A percentile compares a stretch with the other conserved stretches of the same genome.
These are phyloP conservation scores for Myotis planiceps DNA, from an alignment of 2,797 vertebrate species.

Conservation along the genomic window DNA sequence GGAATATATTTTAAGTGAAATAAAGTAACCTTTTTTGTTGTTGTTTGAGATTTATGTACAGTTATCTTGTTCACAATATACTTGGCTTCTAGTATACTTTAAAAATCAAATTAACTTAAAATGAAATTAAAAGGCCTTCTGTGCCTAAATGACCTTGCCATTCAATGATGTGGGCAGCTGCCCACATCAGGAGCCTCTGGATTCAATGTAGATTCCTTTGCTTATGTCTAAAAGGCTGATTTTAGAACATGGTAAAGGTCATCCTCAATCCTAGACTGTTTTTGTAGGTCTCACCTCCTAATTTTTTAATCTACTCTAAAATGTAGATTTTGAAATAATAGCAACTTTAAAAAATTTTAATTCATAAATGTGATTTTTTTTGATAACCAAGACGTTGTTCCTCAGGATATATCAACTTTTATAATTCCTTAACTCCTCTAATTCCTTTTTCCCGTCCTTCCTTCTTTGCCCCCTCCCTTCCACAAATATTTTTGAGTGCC, in stretches of 20 bases:
- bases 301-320: not conserved
- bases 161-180: not conserved
- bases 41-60: not conserved
- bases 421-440: not conserved
- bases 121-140: conserved; percentile 8
- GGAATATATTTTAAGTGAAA: not conserved
- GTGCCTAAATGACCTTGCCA: not conserved
- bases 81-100: not conserved
- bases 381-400: not conserved
- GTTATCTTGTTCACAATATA: not conserved
- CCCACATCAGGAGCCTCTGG: not conserved
- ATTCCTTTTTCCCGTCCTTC: not conserved
- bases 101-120: conserved; percentile 14
- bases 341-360: not conserved
- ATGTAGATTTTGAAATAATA: conserved; percentile 26
- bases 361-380: conserved; percentile 6
- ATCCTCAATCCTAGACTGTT: not conserved
- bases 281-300: not conserved
- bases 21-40: not conserved
- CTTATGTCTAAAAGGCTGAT: not conserved
- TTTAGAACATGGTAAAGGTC: not conserved
- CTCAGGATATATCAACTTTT: not conserved
- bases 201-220: not conserved
- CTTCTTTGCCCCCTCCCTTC: not conserved
- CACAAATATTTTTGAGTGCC: not conserved